These are phyloP conservation scores for Sparidentex hasta DNA, from an alignment of 2,797 vertebrate species.

Conservation along the genomic window DNA sequence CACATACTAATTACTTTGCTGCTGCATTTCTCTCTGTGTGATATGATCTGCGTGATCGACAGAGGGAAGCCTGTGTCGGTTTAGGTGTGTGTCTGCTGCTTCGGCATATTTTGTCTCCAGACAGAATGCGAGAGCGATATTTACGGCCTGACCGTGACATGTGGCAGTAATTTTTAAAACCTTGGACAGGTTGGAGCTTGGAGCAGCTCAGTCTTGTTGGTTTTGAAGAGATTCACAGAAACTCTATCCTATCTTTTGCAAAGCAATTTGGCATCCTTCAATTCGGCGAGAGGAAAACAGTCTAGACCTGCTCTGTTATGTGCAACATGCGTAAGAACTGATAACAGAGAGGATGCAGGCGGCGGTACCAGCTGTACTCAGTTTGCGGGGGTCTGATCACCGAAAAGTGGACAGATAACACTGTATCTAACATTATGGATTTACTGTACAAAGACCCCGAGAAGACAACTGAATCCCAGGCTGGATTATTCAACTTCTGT, in stretches of 20 bases:
- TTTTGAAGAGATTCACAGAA: constrained; percentile 18
- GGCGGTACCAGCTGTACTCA: no score
- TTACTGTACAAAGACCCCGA: no score
- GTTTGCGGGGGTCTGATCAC: no score
- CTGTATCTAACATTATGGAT: no score
- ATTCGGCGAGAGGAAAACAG: constrained; percentile 32
- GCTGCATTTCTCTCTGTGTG: constrained; percentile 29
- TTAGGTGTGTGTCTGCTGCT: background rate
- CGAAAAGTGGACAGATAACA: no score
- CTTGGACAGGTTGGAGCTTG: background rate
- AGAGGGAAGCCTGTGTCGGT: constrained; percentile 21
- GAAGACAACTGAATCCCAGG: no score
- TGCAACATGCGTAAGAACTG: background rate
- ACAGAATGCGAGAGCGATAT: constrained; percentile 7
- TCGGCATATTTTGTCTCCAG: background rate
- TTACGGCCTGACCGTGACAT: background rate
- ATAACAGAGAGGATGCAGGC: constrained; percentile 11
- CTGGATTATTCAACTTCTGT: no score
- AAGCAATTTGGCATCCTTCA: background rate
- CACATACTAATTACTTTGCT: constrained; percentile 47
- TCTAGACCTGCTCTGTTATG: constrained; percentile 35
- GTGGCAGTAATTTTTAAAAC: background rate
- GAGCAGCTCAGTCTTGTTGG: constrained; percentile 6
- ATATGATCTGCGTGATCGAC: constrained; percentile 27
- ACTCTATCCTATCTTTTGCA: constrained; percentile 1